phyloP scores from a whole-genome alignment of 1,140 invertebrate species.

The Caenorhabditis inopinata region DNA sequence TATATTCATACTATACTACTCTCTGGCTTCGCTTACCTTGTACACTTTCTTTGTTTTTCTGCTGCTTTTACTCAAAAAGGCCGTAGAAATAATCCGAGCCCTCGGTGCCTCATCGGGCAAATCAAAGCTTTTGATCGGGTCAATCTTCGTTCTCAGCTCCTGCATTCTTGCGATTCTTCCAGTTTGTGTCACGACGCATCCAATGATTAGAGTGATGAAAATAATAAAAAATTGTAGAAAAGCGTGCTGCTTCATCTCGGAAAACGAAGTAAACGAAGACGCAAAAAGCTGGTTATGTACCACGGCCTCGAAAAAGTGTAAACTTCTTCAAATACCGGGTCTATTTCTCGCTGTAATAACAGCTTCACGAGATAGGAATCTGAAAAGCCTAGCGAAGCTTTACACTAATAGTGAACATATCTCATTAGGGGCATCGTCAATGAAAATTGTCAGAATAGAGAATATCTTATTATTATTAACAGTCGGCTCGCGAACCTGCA shows the following conservation, averaged over 20 bases:
- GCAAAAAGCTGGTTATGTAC: not conserved
- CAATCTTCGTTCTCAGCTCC: not conserved
- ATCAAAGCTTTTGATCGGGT: constrained; percentile 11
- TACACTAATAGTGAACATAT: not conserved
- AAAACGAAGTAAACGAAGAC: not conserved
- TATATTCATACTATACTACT: no score
- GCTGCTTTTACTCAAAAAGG: constrained; percentile 2
- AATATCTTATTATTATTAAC: no score
- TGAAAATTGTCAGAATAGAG: no score
- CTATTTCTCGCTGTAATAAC: not conserved
- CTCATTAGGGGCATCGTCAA: not conserved
- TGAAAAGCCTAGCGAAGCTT: not conserved
- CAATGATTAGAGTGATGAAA: not conserved
- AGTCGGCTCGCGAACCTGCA: no score
- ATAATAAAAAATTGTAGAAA: not conserved
- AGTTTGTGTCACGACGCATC: not conserved
- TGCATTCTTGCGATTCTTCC: constrained; percentile 22
- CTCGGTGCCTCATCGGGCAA: not conserved
- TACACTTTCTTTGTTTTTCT: constrained; percentile 6
- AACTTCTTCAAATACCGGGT: constrained; percentile 6
- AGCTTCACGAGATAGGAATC: not conserved
- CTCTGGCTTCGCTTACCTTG: no score
- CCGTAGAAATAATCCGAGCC: not conserved
- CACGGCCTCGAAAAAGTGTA: not conserved
- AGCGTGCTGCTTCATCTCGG: not conserved